Evolutionary conservation across 2,113 vertebrate genomes (phyloP).

Genomic region (Hypocryptadius cinnamomeus): DNA sequence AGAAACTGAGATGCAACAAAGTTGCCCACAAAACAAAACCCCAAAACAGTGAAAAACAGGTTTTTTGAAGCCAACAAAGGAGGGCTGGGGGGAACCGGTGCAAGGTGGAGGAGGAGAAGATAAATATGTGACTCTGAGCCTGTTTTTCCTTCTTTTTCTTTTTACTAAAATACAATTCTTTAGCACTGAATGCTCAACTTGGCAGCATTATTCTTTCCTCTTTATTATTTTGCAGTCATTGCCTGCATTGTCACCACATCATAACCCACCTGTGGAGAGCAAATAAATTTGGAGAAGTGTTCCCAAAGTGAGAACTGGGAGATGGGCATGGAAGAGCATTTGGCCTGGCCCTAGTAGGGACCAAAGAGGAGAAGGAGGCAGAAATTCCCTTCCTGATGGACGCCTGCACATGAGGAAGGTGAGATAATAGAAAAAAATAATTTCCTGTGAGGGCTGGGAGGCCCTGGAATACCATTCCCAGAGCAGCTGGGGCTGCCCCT

Average conservation of each 20-base stretch:
- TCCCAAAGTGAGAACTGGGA: not conserved
- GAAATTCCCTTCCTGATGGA: not conserved
- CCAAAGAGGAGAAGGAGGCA: not conserved
- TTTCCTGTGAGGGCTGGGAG: not conserved
- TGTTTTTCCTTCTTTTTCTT: not conserved
- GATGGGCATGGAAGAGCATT: not conserved
- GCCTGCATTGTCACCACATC: not conserved
- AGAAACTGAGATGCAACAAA: conserved; percentile 9
- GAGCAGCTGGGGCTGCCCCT: not conserved
- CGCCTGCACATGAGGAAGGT: not conserved
- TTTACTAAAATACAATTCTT: not conserved
- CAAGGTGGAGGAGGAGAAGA: not conserved
- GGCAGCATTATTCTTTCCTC: not conserved
- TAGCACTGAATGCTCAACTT: not conserved
- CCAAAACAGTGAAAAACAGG: not conserved
- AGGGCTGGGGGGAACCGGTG: not conserved
- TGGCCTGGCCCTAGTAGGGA: not conserved
- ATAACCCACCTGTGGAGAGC: not conserved
- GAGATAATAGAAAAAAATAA: not conserved
- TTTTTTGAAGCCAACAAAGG: not conserved
- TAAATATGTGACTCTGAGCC: not conserved
- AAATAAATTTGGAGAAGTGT: not conserved
- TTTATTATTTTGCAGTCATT: not conserved
- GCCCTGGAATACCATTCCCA: rapidly evolving
- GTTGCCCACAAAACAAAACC: not conserved